Evolutionary conservation across 1,140 invertebrate genomes (phyloP).

Genomic region (Stegodyphus mimosarum): DNA sequence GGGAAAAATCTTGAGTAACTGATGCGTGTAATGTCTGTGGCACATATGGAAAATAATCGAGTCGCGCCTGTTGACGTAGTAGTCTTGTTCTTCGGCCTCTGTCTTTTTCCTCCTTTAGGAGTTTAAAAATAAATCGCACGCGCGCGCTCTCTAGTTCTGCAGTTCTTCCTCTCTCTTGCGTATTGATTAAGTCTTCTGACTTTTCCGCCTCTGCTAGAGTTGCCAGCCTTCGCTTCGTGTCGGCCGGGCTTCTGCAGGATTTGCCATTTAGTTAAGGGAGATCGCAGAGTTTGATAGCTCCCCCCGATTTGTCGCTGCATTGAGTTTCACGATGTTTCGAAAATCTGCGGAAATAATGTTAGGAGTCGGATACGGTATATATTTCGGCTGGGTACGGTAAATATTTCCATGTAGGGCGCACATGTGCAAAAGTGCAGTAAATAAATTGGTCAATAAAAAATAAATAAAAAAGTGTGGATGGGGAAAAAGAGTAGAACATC

Average conservation of each 20-base stretch:
- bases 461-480: too few species aligned
- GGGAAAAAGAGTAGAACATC: too few species aligned
- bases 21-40: too few species aligned
- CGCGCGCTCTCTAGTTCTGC: slow-evolving; percentile 35
- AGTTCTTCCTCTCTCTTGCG: slow-evolving; percentile 40
- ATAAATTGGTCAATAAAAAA: too few species aligned
- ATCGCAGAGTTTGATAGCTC: slow-evolving; percentile 3
- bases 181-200: slow-evolving; percentile 58
- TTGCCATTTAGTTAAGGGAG: slow-evolving; percentile 32
- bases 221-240: background rate
- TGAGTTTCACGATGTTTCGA: too few species aligned
- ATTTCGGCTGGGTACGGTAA: too few species aligned
- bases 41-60: too few species aligned
- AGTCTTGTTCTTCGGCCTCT: background rate
- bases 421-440: too few species aligned
- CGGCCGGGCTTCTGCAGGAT: slow-evolving; percentile 18
- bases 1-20: too few species aligned
- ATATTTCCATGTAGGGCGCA: too few species aligned
- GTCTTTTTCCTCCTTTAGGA: slow-evolving; percentile 8
- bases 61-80: slow-evolving; percentile 28
- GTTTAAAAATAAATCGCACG: slow-evolving; percentile 58
- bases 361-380: too few species aligned
- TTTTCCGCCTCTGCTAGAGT: slow-evolving; percentile 43
- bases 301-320: background rate
- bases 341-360: too few species aligned